phyloP scores from a whole-genome alignment of 2,888 invertebrate species.

The Diploptera punctata region DNA sequence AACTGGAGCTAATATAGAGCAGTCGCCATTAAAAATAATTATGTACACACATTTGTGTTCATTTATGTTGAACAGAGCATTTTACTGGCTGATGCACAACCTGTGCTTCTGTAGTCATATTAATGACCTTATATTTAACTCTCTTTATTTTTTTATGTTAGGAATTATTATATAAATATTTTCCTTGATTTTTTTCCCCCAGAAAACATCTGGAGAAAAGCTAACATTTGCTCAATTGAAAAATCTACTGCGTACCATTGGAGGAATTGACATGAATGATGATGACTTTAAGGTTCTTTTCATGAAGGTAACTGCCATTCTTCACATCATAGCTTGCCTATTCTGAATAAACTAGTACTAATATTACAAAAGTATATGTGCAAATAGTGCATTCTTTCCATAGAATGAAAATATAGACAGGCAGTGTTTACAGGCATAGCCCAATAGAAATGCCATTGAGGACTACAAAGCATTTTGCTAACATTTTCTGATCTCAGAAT shows the following conservation, averaged over 20 bases:
- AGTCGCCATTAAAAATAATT: background rate
- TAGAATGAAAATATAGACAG: too few relatives aligned
- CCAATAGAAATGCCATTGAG: too few relatives aligned
- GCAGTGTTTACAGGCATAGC: too few relatives aligned
- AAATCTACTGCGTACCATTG: conserved; percentile 4
- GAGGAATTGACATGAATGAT: background rate
- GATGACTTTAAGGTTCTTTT: conserved; percentile 31
- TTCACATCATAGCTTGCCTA: too few relatives aligned
- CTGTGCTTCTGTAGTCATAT: background rate
- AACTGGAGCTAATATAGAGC: background rate
- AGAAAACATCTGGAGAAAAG: conserved; percentile 49
- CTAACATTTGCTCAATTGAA: conserved; percentile 27
- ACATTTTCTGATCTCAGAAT: too few relatives aligned
- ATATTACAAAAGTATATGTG: too few relatives aligned
- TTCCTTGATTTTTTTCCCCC: too few relatives aligned
- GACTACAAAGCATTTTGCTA: too few relatives aligned
- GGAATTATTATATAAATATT: conserved; percentile 45
- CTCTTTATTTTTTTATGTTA: background rate
- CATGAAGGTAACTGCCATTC: conserved; percentile 38
- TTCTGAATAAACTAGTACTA: too few relatives aligned
- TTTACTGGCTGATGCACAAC: background rate
- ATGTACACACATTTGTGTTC: background rate
- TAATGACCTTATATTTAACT: background rate
- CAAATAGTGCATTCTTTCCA: too few relatives aligned
- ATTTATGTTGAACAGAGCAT: background rate